Percentiles rank a stretch among this genome's conserved stretches.
phyloP scores from a whole-genome alignment of 92 coral and sea anemone species.

The Palythoa grandiflora region DNA sequence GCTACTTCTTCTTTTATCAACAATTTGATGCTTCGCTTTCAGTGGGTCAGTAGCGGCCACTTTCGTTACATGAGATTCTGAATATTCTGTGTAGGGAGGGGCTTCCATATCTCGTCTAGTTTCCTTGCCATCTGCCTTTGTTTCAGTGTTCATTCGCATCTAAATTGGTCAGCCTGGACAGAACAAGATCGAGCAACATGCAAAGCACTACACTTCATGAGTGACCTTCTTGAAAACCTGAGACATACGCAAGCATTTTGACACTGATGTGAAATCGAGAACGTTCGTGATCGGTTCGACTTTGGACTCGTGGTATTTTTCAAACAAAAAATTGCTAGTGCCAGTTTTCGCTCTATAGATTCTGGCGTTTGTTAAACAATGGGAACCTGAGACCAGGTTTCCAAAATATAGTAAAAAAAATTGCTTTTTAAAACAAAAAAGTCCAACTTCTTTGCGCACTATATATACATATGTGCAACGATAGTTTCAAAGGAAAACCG shows the following conservation, averaged over 20 bases:
- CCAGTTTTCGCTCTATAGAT: constrained; percentile 27
- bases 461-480: too few relatives aligned
- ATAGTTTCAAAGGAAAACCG: too few relatives aligned
- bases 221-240: constrained; percentile 7
- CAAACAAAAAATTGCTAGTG: neutral
- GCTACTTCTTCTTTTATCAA: constrained; percentile 65
- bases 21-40: constrained; percentile 41
- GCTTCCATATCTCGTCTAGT: constrained; percentile 10
- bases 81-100: constrained; percentile 31
- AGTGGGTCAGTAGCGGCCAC: neutral
- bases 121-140: constrained; percentile 29
- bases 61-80: neutral
- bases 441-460: too few relatives aligned
- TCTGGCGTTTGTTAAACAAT: neutral
- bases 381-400: too few relatives aligned
- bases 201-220: neutral
- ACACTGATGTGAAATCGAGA: constrained; percentile 19
- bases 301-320: constrained; percentile 31
- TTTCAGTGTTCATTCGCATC: constrained; percentile 40
- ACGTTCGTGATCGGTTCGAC: constrained; percentile 28
- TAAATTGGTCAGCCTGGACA: neutral
- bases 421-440: too few relatives aligned
- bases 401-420: too few relatives aligned
- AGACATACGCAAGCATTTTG: neutral
- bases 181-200: constrained; percentile 19